phyloP scores from a whole-genome alignment of 2,113 vertebrate species.

The Phodopus roborovskii region DNA sequence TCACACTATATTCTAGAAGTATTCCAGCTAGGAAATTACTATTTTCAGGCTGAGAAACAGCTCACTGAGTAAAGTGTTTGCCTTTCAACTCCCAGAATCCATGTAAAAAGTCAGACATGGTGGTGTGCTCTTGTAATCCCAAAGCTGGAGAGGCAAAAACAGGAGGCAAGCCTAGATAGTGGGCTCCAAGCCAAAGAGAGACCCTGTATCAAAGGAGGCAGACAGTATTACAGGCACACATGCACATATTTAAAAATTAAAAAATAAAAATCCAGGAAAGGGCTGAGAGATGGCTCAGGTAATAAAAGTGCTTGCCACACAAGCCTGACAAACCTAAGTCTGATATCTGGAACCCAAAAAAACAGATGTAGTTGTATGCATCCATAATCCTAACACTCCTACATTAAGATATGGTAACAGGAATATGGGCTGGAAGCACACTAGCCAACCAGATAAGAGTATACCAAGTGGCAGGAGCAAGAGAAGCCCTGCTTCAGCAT shows the following conservation, averaged over 20 bases:
- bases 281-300: not conserved
- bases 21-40: not conserved
- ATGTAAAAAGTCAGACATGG: not conserved
- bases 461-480: not conserved
- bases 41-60: not conserved
- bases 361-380: not conserved
- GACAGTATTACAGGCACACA: not conserved
- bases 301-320: not conserved
- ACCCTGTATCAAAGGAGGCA: not conserved
- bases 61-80: not conserved
- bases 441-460: not conserved
- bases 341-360: not conserved
- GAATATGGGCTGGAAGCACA: not conserved
- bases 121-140: not conserved
- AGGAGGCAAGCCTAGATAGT: not conserved
- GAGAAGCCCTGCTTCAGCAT: not conserved
- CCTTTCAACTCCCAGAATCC: not conserved
- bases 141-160: not conserved
- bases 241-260: not conserved
- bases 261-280: not conserved
- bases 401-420: not conserved
- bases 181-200: not conserved
- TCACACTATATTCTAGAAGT: not conserved
- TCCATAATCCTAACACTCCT: not conserved
- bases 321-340: not conserved